Evolutionary conservation across 2,113 vertebrate genomes (phyloP).

Genomic region (Corythornis madagascariensis): DNA sequence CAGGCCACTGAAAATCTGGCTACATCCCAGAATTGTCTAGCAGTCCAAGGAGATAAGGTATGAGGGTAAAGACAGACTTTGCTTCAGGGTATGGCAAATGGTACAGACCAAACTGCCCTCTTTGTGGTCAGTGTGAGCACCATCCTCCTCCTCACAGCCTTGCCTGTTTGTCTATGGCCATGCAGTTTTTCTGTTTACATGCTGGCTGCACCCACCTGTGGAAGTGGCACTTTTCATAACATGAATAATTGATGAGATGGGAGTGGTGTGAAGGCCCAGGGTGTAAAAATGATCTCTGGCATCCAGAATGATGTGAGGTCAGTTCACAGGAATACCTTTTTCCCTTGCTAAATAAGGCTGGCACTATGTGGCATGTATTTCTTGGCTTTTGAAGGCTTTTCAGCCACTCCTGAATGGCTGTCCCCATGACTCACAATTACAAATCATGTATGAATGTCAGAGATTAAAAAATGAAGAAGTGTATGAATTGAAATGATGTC

Average conservation of each 20-base stretch:
- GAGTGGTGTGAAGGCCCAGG: background rate
- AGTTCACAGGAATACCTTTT: background rate
- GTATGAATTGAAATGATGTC: background rate
- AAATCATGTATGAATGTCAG: background rate
- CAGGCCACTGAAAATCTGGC: background rate
- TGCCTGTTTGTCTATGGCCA: background rate
- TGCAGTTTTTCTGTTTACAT: background rate
- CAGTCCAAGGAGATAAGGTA: background rate
- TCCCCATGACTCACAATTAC: background rate
- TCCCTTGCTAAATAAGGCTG: background rate
- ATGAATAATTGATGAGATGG: background rate
- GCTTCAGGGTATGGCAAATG: background rate
- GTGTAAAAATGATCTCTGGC: background rate
- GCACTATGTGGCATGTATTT: background rate
- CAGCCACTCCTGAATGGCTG: background rate
- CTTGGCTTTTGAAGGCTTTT: background rate
- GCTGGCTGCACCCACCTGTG: background rate
- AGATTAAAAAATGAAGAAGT: constrained; percentile 15
- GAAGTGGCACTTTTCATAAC: background rate
- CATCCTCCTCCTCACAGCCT: background rate
- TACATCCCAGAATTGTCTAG: background rate
- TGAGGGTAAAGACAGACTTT: background rate
- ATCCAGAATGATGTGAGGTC: background rate
- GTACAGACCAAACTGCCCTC: background rate
- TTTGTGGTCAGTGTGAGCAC: background rate